Base-by-base conservation (phyloP, 2,888 invertebrate species). In the Cancer borealis region DNA sequence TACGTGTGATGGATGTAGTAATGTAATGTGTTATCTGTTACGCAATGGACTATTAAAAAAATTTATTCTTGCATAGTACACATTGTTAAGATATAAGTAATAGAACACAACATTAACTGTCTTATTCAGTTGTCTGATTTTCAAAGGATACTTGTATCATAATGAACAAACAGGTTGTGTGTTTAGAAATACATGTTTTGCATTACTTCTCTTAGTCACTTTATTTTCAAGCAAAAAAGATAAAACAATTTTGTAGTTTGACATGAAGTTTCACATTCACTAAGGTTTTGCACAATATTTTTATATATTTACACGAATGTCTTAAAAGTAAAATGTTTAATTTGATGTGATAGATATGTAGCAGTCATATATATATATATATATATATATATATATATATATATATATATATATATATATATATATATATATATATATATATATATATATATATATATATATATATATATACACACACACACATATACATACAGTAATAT, bases 351-450 rank as follows among this genome's bases (percentile, higher is more conserved):
- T 6, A 73, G 66, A 73, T 73, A n/a, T 21, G 6, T 73, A 73
- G 17, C 47, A 89, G 8, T 47, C 47, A 88, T 10, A 88, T 30
- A 88, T 10, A 46, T 30, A 88, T 10, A 88, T 30, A 88, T 30
- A 88, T 30, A 88, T 30, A 88, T 30, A 88, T 30, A 88, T 30
- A 88, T 30, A 88, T 30, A 88, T 30, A 88, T 30, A 88, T 30
- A 88, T 30, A 88, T 30, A 88, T 30, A 88, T 30, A 88, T 30
- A 88, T 30, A 89, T 39, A 89, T 39, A 89, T 39, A 89, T 21
- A 89, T 39, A 89, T 39, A 89, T 39, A 89, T 39, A 89, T 39
- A 89, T 39, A 89, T 39, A 89, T 39, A 89, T 39, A 89, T 39
- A 89, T 39, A 89, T 39, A 89, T 39, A 89, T 14, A 89, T 1